Evolutionary conservation across 2,797 vertebrate species (phyloP).

Genomic region (Siniperca obscura): DNA sequence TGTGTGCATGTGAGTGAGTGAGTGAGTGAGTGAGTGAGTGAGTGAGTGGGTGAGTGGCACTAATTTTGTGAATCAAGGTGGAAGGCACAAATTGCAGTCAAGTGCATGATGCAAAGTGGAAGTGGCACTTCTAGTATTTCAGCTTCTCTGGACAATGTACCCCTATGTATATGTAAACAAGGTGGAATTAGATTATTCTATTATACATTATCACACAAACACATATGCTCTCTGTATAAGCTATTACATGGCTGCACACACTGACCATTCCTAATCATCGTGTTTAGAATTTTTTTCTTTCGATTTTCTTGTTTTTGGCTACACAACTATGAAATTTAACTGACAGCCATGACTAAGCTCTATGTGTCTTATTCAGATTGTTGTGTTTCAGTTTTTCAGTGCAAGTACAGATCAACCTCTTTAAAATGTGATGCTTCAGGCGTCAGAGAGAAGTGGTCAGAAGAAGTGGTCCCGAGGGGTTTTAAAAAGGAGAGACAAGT

Average conservation of each 20-base stretch:
- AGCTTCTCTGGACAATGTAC: not conserved
- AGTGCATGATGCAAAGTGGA: not conserved
- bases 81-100: not conserved
- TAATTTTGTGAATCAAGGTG: constrained; percentile 18
- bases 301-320: not conserved
- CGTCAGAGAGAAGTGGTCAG: constrained; percentile 12
- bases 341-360: not conserved
- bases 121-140: not conserved
- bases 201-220: not conserved
- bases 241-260: not conserved
- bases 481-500: constrained; percentile 34
- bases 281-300: too few species aligned
- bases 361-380: not conserved
- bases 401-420: constrained; percentile 24
- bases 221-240: not conserved
- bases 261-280: not conserved
- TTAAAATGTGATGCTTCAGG: constrained; percentile 44
- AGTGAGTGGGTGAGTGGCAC: not conserved
- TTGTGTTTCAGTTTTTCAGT: constrained; percentile 7
- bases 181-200: not conserved
- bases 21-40: not conserved
- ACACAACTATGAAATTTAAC: not conserved
- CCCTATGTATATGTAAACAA: not conserved
- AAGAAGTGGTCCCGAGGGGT: not conserved
- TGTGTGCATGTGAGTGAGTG: not conserved